phyloP scores from a whole-genome alignment of 1,140 invertebrate genomes.

The Sipha flava region DNA sequence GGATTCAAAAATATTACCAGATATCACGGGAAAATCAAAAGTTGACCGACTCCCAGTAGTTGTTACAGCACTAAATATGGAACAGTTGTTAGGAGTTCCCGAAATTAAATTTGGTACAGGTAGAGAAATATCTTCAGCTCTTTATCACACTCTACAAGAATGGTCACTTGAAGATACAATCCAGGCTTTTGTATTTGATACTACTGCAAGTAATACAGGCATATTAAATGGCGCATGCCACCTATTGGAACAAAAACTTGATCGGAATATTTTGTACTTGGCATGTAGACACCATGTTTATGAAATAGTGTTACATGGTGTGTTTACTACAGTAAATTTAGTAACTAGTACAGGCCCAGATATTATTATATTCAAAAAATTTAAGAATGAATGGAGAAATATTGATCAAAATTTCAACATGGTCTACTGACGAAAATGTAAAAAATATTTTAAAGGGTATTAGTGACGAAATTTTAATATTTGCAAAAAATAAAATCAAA shows the following conservation, averaged over 20 bases:
- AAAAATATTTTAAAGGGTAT: no score
- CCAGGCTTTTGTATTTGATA: slow-evolving; percentile 41
- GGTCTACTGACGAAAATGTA: no score
- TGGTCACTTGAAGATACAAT: slow-evolving; percentile 30
- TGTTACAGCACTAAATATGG: no score
- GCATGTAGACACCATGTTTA: slow-evolving; percentile 33
- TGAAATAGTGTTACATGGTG: slow-evolving; percentile 3
- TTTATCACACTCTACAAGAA: not conserved
- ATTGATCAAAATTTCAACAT: no score
- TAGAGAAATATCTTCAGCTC: not conserved
- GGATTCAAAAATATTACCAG: not conserved
- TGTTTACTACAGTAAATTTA: not conserved
- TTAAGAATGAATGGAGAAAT: no score
- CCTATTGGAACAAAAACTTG: slow-evolving; percentile 25
- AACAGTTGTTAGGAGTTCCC: not conserved
- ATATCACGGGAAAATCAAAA: not conserved
- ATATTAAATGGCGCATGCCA: slow-evolving; percentile 36
- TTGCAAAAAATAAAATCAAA: no score
- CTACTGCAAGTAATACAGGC: slow-evolving; percentile 42
- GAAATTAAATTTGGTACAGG: not conserved
- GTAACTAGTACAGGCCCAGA: no score
- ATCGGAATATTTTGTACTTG: slow-evolving; percentile 22
- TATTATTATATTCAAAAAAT: no score
- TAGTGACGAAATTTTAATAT: no score
- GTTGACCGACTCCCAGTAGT: not conserved